Evolutionary conservation across 2,888 invertebrate species (phyloP).

Genomic region (Lathronympha strigana): DNA sequence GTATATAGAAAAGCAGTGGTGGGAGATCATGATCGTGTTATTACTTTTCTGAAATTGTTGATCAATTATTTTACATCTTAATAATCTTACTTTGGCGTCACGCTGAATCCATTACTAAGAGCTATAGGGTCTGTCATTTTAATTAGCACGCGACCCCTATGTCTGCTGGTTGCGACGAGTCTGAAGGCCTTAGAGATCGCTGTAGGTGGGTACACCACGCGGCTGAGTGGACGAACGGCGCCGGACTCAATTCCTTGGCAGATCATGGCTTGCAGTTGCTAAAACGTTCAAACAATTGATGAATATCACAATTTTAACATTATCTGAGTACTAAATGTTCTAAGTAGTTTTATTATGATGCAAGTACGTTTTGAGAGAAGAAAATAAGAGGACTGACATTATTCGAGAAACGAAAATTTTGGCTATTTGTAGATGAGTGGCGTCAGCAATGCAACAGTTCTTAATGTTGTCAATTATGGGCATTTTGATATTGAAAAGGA

Average conservation of each 20-base stretch:
- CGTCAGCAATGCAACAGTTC: too few species aligned
- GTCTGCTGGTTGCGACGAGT: constrained; percentile 86
- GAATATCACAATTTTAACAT: too few species aligned
- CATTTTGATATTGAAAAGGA: too few species aligned
- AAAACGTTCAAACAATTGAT: constrained; percentile 51
- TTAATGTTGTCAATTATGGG: too few species aligned
- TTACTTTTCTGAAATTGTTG: not conserved
- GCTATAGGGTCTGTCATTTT: constrained; percentile 52
- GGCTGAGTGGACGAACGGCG: constrained; percentile 87
- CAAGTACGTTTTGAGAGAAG: too few species aligned
- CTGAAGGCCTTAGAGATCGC: constrained; percentile 88
- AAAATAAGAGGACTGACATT: too few species aligned
- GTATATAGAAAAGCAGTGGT: too few species aligned
- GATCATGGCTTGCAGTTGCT: constrained; percentile 80
- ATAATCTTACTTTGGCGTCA: constrained; percentile 52
- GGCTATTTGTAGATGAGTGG: too few species aligned
- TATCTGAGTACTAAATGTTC: too few species aligned
- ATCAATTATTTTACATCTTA: not conserved
- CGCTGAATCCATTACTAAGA: constrained; percentile 48
- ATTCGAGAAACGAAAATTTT: too few species aligned
- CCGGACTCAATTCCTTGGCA: constrained; percentile 86
- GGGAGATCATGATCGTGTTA: too few species aligned
- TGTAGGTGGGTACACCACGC: constrained; percentile 85
- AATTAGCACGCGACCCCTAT: constrained; percentile 67
- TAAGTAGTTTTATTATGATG: too few species aligned